These are phyloP conservation scores for Nemurella pictetii DNA, from an alignment of 2,888 invertebrate genomes.

Conservation along the genomic window DNA sequence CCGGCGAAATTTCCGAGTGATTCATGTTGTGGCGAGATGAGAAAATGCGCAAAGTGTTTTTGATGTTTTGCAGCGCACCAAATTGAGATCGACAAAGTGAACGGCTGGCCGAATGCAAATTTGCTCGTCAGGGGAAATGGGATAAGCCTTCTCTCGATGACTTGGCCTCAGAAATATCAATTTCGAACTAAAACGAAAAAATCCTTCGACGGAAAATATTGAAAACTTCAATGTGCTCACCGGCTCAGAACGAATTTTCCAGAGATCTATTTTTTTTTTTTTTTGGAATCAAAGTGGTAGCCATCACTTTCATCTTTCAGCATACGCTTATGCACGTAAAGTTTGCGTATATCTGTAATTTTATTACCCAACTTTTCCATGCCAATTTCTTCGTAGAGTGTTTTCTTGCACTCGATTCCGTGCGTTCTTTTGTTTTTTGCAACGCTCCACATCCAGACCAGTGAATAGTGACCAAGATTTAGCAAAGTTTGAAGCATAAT, in stretches of 20 bases:
- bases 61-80: not conserved
- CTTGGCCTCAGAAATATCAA: conserved; percentile 16
- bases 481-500: conserved; percentile 18
- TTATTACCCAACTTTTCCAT: not conserved
- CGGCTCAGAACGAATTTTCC: not conserved
- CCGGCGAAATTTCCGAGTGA: not conserved
- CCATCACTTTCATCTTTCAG: not conserved
- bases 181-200: conserved; percentile 11
- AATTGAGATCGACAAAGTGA: conserved; percentile 21
- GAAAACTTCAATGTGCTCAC: not conserved
- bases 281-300: not conserved
- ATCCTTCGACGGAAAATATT: not conserved
- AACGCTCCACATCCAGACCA: conserved; percentile 5
- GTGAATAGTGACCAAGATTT: conserved; percentile 13
- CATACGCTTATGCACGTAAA: not conserved
- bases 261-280: not conserved
- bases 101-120: conserved; percentile 1
- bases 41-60: not conserved
- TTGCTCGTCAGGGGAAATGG: conserved; percentile 2
- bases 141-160: not conserved
- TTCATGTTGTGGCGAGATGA: not conserved
- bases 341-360: not conserved
- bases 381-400: not conserved
- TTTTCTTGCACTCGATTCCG: conserved; percentile 3
- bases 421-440: not conserved